Percentiles rank a stretch among this genome's conserved stretches.
Evolutionary conservation across 1,140 invertebrate species (phyloP).

Genomic region (Ectropis grisescens): DNA sequence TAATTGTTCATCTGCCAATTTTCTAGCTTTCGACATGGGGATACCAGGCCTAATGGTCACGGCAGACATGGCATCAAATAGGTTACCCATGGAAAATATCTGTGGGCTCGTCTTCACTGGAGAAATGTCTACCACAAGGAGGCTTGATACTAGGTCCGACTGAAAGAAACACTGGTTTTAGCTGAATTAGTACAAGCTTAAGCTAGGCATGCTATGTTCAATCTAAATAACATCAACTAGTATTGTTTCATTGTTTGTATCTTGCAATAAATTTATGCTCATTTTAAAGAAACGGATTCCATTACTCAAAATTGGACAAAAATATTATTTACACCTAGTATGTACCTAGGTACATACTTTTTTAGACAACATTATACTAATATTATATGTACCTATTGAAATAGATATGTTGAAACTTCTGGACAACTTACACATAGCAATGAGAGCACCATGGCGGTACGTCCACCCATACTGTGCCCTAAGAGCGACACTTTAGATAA

Average conservation of each 20-base stretch:
- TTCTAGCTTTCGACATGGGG: conserved; percentile 77
- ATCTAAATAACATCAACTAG: too few relatives aligned
- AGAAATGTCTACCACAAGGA: conserved; percentile 89
- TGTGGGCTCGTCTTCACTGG: conserved; percentile 77
- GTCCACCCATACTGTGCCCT: conserved; percentile 95
- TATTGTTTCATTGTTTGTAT: too few relatives aligned
- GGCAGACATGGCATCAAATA: conserved; percentile 77
- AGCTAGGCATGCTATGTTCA: too few relatives aligned
- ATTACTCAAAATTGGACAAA: too few relatives aligned
- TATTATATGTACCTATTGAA: too few relatives aligned
- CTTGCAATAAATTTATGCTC: too few relatives aligned
- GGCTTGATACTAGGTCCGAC: conserved; percentile 82
- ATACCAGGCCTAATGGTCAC: conserved; percentile 72
- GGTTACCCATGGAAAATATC: conserved; percentile 73
- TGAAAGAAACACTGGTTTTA: conserved; percentile 67
- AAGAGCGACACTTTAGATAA: conserved; percentile 79
- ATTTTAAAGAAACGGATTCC: too few relatives aligned
- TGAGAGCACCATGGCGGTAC: conserved; percentile 86
- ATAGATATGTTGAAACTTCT: too few relatives aligned
- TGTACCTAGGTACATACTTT: too few relatives aligned
- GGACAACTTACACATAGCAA: conserved; percentile 78
- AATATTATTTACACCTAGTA: too few relatives aligned
- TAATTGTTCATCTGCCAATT: conserved; percentile 69
- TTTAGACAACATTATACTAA: too few relatives aligned
- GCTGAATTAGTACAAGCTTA: too few relatives aligned